Base-by-base conservation (phyloP, 2,113 vertebrate species). In the Hippocampus guttulatus region DNA sequence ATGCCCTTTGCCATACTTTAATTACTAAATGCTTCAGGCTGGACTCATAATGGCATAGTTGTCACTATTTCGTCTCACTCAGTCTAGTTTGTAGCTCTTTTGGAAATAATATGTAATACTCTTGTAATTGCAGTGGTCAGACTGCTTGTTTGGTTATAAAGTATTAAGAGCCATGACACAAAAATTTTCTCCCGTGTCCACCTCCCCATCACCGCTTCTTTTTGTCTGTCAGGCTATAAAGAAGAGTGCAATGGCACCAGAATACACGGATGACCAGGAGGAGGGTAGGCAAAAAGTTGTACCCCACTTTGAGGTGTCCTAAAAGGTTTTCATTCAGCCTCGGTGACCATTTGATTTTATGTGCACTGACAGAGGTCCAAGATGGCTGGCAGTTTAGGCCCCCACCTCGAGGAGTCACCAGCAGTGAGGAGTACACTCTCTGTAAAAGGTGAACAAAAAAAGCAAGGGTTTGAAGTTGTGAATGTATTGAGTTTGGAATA, bases 301-400 rank as follows among this genome's bases (percentile, higher is more conserved):
- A 45, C 69, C 47, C 27, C 12, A 38, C 38, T 15, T 62, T 21
- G 6, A 23, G 18, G 52, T 61, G 16, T 62, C 49, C 58, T 54
- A 11, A 5, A 43, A 52, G 14, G 8, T 40, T 60, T 61, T 76
- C 8, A 14, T 15, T 60, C 18, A 74, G 61, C 75, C 8, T 0
- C 57, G 55, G 75, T 85, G 55, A 84, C 47, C 18, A 55, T 38
- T 61, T 77, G 23, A 25, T 62, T 68, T 16, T 82, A 64, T 73
- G 69, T 73, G 49, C 72, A 9, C 81, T 68, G 25, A 70, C 86
- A 93, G 91, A 92, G 54, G 81, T 91, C 71, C 92, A 93, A 84
- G 96, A 98, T 89, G 95, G 95, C 70, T 99, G 97, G 97, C 94
- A 95, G 89, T 99, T 96, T 90, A 93, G 97, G 12, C 95, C 97